Conservation (phyloP, 2,113 vertebrate species). For the Thalassoma bifasciatum region DNA sequence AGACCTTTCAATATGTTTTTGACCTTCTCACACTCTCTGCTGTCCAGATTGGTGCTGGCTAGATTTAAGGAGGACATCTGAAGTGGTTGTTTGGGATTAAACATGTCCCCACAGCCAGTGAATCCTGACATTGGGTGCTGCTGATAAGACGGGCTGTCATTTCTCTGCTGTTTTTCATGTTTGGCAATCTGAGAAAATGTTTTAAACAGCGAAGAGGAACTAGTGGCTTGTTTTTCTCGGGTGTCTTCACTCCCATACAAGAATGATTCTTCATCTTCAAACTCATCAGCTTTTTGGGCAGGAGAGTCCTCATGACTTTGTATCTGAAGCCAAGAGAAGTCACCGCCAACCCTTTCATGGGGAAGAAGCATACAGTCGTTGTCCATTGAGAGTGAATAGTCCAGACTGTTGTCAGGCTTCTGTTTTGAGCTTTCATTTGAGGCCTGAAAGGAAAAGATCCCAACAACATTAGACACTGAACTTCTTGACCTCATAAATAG, state of each 20-base stretch:
- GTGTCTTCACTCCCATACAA: conserved; percentile 87
- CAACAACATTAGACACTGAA: not conserved
- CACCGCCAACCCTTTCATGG: conserved; percentile 88
- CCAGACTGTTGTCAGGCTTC: conserved; percentile 50
- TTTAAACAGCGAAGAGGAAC: not conserved
- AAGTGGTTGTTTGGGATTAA: conserved; percentile 19
- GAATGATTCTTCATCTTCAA: conserved; percentile 96
- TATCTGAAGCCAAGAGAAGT: conserved; percentile 89
- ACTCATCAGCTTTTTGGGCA: conserved; percentile 67
- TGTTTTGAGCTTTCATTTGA: conserved; percentile 43
- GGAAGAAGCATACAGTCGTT: conserved; percentile 89
- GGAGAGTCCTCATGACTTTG: conserved; percentile 57
- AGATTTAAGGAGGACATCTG: conserved; percentile 10
- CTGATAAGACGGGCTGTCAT: not conserved
- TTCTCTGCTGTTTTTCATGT: not conserved
- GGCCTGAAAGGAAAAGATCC: conserved; percentile 67
- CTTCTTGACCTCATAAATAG: not conserved
- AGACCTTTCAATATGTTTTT: conserved; percentile 90
- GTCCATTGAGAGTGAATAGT: conserved; percentile 76
- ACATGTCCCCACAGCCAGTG: not conserved
- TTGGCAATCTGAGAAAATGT: conserved; percentile 7
- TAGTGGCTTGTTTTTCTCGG: conserved; percentile 17
- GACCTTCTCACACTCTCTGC: conserved; percentile 83
- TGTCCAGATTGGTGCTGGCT: conserved; percentile 35
- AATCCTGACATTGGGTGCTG: conserved; percentile 7